Base-by-base conservation (phyloP, 2,797 vertebrate species). In the Peromyscus nudipes region DNA sequence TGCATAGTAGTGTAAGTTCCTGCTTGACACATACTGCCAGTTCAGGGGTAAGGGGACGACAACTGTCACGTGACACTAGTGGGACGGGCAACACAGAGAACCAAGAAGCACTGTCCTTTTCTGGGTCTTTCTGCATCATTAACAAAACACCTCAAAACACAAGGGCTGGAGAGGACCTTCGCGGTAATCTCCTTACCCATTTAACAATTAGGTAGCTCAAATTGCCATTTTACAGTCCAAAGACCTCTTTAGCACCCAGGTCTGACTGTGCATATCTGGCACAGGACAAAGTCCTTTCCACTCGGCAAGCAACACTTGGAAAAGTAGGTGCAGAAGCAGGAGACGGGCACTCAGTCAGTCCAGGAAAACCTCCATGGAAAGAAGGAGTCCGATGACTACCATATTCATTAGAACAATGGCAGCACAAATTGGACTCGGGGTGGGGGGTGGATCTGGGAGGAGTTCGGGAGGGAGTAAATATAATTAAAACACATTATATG, bases 141-240 rank as follows among this genome's bases (percentile, higher is more conserved):
- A 95, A 55, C 64, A 79, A 85, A 89, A 89, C 10, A 75, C 76
- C 65, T 60, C 21, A 75, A 92, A 88, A 73, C n/a, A 43, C 3
- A 73, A 89, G 34, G 87, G 40, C 19, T 94, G 73, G 62, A 85
- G 93, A 96, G 65, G 57, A 90, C 3, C 25, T 92, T 69, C 40
- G 23, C 91, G 84, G 69, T 92, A 11, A 83, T 49, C 13, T n/a
- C 71, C 25, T 57, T 27, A 76, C 71, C 73, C 46, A 77, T 31
- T 55, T 64, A 92, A 80, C 21, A 86, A 37, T 84, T 43, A 90
- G 65, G 64, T 88, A 64, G 34, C 52, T 19, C 37, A 90, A 27
- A 8, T 43, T 96, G 94, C 91, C 69, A 92, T 83, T 89, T 92
- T 93, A 89, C 2, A 92, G 52, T 40, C 65, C n/a, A 95, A 73